Evolutionary conservation across 2,113 vertebrate species (phyloP), one percentile per base, ranked within the genome.

Genomic region (Gulo gulo): DNA sequence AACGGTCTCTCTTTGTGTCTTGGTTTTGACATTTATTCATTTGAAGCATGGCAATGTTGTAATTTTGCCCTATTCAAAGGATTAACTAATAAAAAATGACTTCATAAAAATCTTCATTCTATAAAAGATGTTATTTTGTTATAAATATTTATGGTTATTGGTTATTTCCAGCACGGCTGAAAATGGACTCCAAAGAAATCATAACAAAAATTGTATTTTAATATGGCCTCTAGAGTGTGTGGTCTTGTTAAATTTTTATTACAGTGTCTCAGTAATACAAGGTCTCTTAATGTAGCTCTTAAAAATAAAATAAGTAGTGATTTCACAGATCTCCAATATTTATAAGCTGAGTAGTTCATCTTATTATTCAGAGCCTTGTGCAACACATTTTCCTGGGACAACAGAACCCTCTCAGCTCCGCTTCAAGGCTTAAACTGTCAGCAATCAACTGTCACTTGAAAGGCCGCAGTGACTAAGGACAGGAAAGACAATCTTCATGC

Each of bases 191-290:
- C 63, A 65, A 95, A 76, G 31, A 83, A 93, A 87, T 76, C 23
- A 86, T 59, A 91, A 69, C 36, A 86, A 87, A 81, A 90, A 81
- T 78, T 90, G 26, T 50, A 39, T 89, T 95, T 96, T 90, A 71
- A 69, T 96, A 63, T 13, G n/a, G 39, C 36, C 55, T 89, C 7
- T 57, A 55, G 50, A 80, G 20, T 50, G 6, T 73, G 36, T 52
- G 47, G 36, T 67, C 86, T 91, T 94, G 92, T 85, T 88, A 95
- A 96, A 61, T 63, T 91, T 92, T 95, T 88, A 90, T 91, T 82
- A 55, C 29, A 15, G 3, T 42, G 24, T 80, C 18, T 90, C 45
- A 90, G 34, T 55, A 96, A 88, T 85, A 55, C 47, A 71, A 84
- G n/a, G 14, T 39, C 42, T 3, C 87, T 90, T 81, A 92, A 83